These are phyloP conservation scores for Petromus typicus DNA, from an alignment of 2,113 vertebrate species.

Conservation along the genomic window DNA sequence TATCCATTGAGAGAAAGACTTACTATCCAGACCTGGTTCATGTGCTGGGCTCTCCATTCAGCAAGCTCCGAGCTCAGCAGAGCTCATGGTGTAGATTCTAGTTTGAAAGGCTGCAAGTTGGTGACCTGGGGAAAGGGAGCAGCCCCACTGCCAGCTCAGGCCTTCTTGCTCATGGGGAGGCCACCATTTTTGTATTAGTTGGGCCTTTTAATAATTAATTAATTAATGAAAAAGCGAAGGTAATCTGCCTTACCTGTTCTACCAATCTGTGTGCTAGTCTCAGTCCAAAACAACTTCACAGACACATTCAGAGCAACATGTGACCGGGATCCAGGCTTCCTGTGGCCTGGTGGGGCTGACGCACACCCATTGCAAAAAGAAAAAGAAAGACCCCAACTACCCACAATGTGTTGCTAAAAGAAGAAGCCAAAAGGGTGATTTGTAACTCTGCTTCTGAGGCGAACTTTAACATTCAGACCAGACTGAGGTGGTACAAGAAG, in stretches of 20 bases:
- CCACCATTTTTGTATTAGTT: background rate
- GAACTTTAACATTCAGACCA: background rate
- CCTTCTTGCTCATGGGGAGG: background rate
- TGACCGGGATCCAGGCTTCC: background rate
- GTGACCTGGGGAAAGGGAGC: background rate
- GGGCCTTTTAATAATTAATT: background rate
- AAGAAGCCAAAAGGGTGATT: background rate
- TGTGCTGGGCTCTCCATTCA: background rate
- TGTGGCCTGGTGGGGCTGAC: background rate
- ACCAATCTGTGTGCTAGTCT: background rate
- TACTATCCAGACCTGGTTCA: background rate
- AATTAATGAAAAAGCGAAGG: too few species aligned
- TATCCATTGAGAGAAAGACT: background rate
- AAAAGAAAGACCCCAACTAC: background rate
- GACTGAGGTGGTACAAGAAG: background rate
- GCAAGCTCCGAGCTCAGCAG: background rate
- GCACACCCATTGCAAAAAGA: background rate
- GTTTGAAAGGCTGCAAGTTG: background rate
- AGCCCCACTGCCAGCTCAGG: background rate
- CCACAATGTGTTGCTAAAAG: background rate
- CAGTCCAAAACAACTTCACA: background rate
- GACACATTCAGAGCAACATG: background rate
- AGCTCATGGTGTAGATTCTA: background rate
- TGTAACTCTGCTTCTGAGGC: background rate
- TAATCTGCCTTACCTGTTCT: background rate